Conservation (phyloP, 2,113 vertebrate species). For the Choloepus hoffmanni region DNA sequence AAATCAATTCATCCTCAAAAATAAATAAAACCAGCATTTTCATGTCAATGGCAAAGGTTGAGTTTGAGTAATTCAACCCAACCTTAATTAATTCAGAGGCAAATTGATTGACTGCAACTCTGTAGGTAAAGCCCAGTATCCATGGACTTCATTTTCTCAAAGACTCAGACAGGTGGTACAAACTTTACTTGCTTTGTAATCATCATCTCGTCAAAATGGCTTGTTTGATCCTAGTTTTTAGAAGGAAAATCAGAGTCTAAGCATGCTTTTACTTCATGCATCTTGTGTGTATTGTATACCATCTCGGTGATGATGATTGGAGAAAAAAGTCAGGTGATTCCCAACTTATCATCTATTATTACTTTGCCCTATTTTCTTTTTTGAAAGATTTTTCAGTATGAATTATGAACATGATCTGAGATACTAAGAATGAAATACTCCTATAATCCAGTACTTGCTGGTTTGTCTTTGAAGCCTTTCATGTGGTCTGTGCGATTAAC, state of each 20-base stretch:
- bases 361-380: neutral
- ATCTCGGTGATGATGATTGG: neutral
- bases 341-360: neutral
- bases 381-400: neutral
- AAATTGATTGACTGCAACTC: slow-evolving; percentile 3
- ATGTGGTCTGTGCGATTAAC: slow-evolving; percentile 82
- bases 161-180: neutral
- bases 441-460: slow-evolving; percentile 78
- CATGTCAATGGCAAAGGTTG: slow-evolving; percentile 53
- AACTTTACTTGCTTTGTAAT: neutral
- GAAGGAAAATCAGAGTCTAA: neutral
- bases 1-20: slow-evolving; percentile 54
- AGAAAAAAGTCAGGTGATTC: neutral
- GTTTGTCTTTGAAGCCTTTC: slow-evolving; percentile 76
- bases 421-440: neutral
- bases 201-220: neutral
- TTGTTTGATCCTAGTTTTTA: neutral
- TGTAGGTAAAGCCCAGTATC: neutral
- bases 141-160: neutral
- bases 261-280: neutral
- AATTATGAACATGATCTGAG: neutral
- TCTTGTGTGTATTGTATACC: neutral
- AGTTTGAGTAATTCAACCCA: slow-evolving; percentile 59
- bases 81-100: slow-evolving; percentile 57
- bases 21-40: slow-evolving; percentile 65